Conservation (phyloP, 2,888 invertebrate species). For the Leptopilina syphax region DNA sequence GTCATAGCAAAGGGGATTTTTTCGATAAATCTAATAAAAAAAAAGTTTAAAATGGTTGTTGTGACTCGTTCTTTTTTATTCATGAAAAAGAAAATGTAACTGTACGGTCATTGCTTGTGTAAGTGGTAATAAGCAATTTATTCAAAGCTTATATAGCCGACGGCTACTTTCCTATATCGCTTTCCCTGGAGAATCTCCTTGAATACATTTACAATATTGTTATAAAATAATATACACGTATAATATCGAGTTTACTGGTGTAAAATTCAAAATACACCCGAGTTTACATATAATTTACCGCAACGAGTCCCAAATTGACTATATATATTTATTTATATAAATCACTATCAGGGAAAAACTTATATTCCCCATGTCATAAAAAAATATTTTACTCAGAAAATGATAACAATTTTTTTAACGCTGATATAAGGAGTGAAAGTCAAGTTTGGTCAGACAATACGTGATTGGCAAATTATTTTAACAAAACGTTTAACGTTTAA, state of each 20-base stretch:
- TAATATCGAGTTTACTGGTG: background rate
- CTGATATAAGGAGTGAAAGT: no score
- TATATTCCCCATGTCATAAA: no score
- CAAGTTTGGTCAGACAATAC: no score
- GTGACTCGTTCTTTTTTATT: background rate
- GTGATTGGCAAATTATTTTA: no score
- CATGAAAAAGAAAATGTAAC: background rate
- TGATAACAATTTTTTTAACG: no score
- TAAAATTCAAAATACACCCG: background rate
- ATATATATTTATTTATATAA: background rate
- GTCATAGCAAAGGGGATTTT: no score
- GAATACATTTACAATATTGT: constrained; percentile 48
- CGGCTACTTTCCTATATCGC: background rate
- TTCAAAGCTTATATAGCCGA: background rate
- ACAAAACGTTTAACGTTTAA: no score
- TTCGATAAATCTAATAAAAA: background rate
- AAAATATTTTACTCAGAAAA: no score
- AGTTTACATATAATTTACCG: background rate
- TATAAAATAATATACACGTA: constrained; percentile 43
- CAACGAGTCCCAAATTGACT: background rate
- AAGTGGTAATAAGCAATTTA: constrained; percentile 12
- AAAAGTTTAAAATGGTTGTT: background rate
- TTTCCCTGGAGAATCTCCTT: background rate
- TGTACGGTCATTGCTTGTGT: constrained; percentile 12
- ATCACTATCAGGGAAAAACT: no score